A percentile compares a stretch with the other conserved stretches of the same genome.
phyloP scores from a whole-genome alignment of 2,113 vertebrate species.

The Elephas maximus region DNA sequence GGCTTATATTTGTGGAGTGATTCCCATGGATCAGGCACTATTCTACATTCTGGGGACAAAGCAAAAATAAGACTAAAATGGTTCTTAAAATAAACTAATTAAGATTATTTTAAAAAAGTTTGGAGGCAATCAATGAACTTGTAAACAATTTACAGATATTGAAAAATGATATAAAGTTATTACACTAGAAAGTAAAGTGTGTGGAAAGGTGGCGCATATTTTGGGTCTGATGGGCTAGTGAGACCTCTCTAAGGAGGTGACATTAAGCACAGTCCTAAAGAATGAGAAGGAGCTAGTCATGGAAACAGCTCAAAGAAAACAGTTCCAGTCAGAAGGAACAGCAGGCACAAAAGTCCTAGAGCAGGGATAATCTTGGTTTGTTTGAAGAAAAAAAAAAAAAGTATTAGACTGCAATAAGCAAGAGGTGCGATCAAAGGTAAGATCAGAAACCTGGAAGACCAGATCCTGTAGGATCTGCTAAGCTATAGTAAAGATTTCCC shows the following conservation, averaged over 20 bases:
- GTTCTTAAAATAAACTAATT: accelerated
- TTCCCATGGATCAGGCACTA: not conserved
- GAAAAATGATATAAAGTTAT: not conserved
- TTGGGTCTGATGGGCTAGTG: not conserved
- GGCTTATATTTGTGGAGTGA: not conserved
- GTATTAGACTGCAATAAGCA: not conserved
- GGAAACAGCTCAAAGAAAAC: not conserved
- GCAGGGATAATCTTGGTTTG: not conserved
- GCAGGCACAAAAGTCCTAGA: not conserved
- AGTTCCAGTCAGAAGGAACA: not conserved
- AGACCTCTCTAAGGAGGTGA: not conserved
- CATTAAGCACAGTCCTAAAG: not conserved
- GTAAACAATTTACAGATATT: not conserved
- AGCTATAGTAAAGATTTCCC: not conserved
- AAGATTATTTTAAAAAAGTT: not conserved
- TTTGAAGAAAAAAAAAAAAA: not conserved
- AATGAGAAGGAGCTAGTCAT: not conserved
- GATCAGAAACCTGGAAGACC: not conserved
- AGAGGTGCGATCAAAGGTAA: not conserved
- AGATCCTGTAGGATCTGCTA: not conserved
- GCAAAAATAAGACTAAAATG: not conserved
- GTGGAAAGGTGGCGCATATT: not conserved
- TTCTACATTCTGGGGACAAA: not conserved
- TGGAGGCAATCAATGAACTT: not conserved
- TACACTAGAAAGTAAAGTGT: not conserved